A percentile compares a stretch with the other conserved stretches of the same genome.
Evolutionary conservation across 2,113 vertebrate genomes (phyloP).

Genomic region (Amphilophus citrinellus): DNA sequence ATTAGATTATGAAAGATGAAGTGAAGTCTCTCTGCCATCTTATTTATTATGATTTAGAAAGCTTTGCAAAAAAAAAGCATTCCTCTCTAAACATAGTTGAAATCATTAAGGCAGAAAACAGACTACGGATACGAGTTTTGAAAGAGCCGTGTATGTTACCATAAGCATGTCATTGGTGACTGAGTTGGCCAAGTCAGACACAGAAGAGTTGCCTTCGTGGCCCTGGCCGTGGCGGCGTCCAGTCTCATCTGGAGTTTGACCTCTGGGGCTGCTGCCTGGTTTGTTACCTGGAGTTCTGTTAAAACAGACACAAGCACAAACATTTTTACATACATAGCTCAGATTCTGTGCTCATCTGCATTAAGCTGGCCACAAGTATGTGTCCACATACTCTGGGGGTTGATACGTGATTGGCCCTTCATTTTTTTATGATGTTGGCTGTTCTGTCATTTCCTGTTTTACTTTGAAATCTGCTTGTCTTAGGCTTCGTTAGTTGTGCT

Average conservation of each 20-base stretch:
- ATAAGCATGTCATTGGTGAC: constrained; percentile 98
- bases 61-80: constrained; percentile 33
- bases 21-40: constrained; percentile 30
- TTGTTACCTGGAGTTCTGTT: constrained; percentile 89
- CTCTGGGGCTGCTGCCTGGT: constrained; percentile 86
- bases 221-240: constrained; percentile 77
- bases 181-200: constrained; percentile 97
- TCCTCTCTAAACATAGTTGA: constrained; percentile 12
- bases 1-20: constrained; percentile 41
- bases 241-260: constrained; percentile 86
- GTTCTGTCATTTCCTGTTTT: too few relatives aligned
- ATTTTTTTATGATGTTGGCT: too few relatives aligned
- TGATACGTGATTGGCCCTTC: too few relatives aligned
- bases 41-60: constrained; percentile 54
- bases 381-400: neutral
- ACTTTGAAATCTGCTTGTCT: too few relatives aligned
- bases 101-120: neutral
- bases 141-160: constrained; percentile 79
- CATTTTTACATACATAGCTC: constrained; percentile 2
- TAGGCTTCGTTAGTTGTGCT: too few relatives aligned
- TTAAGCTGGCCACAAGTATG: neutral
- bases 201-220: constrained; percentile 91
- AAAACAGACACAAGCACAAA: constrained; percentile 47
- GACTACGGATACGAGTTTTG: neutral
- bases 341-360: neutral